Evolutionary conservation across 2,113 vertebrate genomes (phyloP).

Genomic region (Psophia crepitans): DNA sequence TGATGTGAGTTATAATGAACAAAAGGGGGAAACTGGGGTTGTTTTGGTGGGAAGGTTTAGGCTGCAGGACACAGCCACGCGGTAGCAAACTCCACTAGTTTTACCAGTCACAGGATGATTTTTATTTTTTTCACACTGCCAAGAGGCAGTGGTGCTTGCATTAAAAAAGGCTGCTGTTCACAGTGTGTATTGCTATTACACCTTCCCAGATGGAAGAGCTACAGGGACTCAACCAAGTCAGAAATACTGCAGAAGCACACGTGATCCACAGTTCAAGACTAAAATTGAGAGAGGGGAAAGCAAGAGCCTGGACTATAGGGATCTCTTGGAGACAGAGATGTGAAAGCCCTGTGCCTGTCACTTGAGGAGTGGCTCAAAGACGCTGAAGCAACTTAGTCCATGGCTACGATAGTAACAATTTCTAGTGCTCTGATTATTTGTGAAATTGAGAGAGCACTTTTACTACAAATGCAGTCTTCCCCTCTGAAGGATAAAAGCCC

Average conservation of each 20-base stretch:
- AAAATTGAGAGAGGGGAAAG: background rate
- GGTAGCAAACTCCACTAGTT: background rate
- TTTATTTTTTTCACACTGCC: background rate
- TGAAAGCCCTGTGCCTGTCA: background rate
- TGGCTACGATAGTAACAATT: background rate
- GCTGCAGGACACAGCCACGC: background rate
- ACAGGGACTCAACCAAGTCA: background rate
- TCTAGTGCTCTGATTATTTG: background rate
- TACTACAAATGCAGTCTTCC: background rate
- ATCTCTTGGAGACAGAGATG: background rate
- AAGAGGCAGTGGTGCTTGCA: background rate
- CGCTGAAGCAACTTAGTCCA: background rate
- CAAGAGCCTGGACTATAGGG: background rate
- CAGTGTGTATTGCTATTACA: background rate
- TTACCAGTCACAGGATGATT: background rate
- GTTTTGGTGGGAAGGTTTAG: background rate
- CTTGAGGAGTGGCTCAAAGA: background rate
- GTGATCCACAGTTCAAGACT: background rate
- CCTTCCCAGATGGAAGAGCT: background rate
- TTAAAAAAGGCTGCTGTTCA: background rate
- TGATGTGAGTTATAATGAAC: background rate
- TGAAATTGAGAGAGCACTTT: background rate
- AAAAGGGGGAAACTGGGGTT: background rate
- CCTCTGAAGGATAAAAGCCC: background rate
- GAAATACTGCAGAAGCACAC: background rate